Conservation (phyloP, 2,888 invertebrate genomes). For the Pteria penguin region DNA sequence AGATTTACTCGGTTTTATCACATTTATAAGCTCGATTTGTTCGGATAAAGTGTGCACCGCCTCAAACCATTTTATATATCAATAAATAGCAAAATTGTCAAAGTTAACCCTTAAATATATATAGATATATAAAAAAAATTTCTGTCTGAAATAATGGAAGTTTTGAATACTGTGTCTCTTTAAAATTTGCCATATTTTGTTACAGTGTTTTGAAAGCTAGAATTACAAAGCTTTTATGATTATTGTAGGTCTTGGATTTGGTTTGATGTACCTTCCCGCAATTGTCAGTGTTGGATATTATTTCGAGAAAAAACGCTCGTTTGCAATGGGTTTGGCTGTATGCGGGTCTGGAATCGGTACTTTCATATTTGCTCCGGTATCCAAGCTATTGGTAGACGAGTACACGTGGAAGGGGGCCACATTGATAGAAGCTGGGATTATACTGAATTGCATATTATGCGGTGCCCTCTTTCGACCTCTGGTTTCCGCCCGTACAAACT, state of each 20-base stretch:
- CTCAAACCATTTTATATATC: no score
- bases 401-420: constrained; percentile 94
- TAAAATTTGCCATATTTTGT: no score
- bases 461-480: constrained; percentile 93
- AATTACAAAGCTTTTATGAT: no score
- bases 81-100: no score
- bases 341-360: constrained; percentile 98
- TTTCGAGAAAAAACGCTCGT: constrained; percentile 95
- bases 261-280: constrained; percentile 97
- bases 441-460: constrained; percentile 92
- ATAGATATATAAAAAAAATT: no score
- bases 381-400: constrained; percentile 83
- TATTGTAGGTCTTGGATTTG: constrained; percentile 93
- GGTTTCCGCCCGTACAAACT: constrained; percentile 24
- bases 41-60: no score
- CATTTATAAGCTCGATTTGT: no score
- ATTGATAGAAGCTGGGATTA: constrained; percentile 89
- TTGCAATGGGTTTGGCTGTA: constrained; percentile 97
- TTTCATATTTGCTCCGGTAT: constrained; percentile 88
- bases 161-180: no score
- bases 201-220: no score
- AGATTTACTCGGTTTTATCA: no score
- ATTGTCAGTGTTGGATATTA: constrained; percentile 98
- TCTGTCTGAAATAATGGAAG: no score
- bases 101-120: no score